These are phyloP conservation scores for Hermaeophaga mercurialis DNA, from an alignment of 2,888 invertebrate species.

Conservation along the genomic window DNA sequence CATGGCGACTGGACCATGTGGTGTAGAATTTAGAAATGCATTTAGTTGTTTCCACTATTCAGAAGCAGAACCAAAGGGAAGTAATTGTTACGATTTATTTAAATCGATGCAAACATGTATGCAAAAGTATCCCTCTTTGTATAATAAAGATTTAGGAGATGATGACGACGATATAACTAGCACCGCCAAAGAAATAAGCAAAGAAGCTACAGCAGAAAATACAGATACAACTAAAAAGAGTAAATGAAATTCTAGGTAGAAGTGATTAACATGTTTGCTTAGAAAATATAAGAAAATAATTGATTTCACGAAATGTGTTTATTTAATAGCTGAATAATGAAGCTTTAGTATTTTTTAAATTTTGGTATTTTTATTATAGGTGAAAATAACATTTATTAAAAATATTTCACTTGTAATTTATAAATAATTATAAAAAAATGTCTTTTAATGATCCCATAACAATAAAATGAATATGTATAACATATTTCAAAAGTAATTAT, in stretches of 20 bases:
- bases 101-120: conserved; percentile 91
- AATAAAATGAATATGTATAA: too few species aligned
- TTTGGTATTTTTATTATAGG: too few species aligned
- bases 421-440: too few species aligned
- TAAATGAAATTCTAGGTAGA: too few species aligned
- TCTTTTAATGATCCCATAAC: too few species aligned
- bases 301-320: too few species aligned
- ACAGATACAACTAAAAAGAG: neutral
- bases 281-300: too few species aligned
- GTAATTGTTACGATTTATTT: conserved; percentile 90
- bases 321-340: too few species aligned
- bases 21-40: conserved; percentile 89
- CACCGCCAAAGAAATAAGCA: conserved; percentile 8
- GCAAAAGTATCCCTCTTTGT: conserved; percentile 82
- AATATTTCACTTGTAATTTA: neutral
- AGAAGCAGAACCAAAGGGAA: conserved; percentile 84
- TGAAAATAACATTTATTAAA: neutral
- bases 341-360: too few species aligned
- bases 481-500: too few species aligned
- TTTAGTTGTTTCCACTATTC: conserved; percentile 96
- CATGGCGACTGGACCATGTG: conserved; percentile 98
- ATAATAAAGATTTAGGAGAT: conserved; percentile 73
- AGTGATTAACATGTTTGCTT: neutral
- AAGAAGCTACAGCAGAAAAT: neutral
- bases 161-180: conserved; percentile 58